phyloP scores from a whole-genome alignment of 2,888 invertebrate genomes.

The Conops quadrifasciatus region DNA sequence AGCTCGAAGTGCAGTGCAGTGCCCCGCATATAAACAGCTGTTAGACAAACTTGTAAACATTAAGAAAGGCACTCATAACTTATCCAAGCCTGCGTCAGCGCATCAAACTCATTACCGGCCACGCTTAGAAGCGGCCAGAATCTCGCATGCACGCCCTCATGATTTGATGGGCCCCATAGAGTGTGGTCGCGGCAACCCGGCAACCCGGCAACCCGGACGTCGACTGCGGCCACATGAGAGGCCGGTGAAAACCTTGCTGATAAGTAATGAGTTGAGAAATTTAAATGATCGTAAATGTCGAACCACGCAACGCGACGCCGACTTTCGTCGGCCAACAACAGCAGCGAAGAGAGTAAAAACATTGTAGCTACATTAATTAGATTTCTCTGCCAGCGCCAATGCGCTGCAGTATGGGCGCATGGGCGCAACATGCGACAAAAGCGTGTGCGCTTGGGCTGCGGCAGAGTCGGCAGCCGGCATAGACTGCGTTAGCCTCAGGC shows the following conservation, averaged over 20 bases:
- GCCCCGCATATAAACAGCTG: constrained; percentile 25
- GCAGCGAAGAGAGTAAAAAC: background rate
- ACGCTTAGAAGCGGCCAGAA: background rate
- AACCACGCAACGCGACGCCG: constrained; percentile 26
- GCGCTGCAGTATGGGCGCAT: constrained; percentile 22
- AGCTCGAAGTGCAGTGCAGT: background rate
- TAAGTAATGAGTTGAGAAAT: constrained; percentile 36
- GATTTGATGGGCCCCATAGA: constrained; percentile 15
- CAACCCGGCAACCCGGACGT: no score
- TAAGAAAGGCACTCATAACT: constrained; percentile 16
- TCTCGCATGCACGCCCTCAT: constrained; percentile 25
- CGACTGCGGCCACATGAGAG: constrained; percentile 1
- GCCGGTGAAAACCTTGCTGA: constrained; percentile 20
- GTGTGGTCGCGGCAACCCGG: background rate
- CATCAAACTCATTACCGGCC: constrained; percentile 31
- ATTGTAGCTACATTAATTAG: constrained; percentile 36
- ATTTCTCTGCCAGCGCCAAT: constrained; percentile 25
- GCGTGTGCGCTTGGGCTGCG: constrained; percentile 22
- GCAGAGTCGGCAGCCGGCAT: no score
- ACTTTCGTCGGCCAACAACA: background rate
- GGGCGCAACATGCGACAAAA: constrained; percentile 34
- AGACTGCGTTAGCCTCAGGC: background rate
- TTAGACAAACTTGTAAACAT: constrained; percentile 18
- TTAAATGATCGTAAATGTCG: constrained; percentile 35
- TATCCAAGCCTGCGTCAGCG: constrained; percentile 20